A percentile compares a stretch with the other conserved stretches of the same genome.
Evolutionary conservation across 2,113 vertebrate species (phyloP).

Genomic region (Sander lucioperca): DNA sequence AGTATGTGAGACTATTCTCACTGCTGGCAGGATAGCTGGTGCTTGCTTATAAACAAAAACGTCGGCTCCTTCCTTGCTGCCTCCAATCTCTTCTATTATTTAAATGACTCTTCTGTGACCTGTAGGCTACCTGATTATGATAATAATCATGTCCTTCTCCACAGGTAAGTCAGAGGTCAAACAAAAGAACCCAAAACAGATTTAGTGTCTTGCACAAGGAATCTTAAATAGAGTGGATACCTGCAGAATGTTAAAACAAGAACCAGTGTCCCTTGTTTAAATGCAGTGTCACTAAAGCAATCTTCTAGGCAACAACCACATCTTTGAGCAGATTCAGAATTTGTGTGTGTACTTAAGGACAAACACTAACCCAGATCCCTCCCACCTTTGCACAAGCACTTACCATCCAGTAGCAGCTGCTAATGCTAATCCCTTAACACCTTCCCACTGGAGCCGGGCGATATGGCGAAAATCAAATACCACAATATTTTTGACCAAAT

Average conservation of each 20-base stretch:
- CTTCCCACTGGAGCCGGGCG: neutral
- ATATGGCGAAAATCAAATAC: no score
- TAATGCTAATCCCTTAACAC: neutral
- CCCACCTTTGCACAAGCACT: neutral
- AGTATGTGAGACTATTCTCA: slow-evolving; percentile 61
- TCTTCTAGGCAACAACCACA: neutral
- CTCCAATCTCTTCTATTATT: slow-evolving; percentile 4
- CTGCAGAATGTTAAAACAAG: neutral
- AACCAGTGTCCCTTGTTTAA: neutral
- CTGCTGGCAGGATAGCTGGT: slow-evolving; percentile 47
- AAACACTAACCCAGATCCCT: neutral
- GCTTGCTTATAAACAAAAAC: slow-evolving; percentile 31
- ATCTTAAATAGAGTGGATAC: neutral
- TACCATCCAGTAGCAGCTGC: neutral
- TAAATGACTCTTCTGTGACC: slow-evolving; percentile 14
- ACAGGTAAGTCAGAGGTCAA: slow-evolving; percentile 10
- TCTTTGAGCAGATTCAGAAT: neutral
- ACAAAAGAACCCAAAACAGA: neutral
- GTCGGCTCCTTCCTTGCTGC: neutral
- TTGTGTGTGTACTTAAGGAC: neutral
- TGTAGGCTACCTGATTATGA: neutral
- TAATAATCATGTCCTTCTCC: neutral
- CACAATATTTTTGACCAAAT: no score
- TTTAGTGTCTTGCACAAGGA: neutral
- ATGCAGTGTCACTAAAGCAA: neutral